Conservation (phyloP, 2,113 vertebrate genomes). For the Piprites chloris region DNA sequence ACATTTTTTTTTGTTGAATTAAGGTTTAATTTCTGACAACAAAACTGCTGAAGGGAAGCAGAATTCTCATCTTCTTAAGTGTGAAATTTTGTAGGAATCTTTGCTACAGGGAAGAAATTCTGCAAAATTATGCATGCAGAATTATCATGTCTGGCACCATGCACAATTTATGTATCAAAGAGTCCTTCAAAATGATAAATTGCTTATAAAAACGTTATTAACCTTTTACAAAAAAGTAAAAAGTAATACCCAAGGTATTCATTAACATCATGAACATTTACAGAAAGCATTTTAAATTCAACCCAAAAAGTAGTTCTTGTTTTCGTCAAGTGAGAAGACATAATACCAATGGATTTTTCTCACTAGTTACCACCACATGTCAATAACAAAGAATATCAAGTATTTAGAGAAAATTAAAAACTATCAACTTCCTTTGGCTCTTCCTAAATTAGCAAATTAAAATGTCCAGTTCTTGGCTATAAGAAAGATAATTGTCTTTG, state of each 20-base stretch:
- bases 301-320: background rate
- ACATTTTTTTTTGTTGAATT: background rate
- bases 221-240: background rate
- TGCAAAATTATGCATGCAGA: background rate
- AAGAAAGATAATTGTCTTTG: background rate
- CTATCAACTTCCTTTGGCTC: background rate
- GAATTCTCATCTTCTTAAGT: background rate
- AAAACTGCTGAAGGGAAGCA: background rate
- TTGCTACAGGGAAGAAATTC: background rate
- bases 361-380: background rate
- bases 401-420: background rate
- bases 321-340: background rate
- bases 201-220: background rate
- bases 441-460: background rate
- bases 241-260: background rate
- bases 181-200: background rate
- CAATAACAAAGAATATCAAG: background rate
- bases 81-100: background rate
- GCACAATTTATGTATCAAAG: background rate
- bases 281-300: background rate
- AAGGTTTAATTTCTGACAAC: background rate
- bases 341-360: background rate
- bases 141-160: background rate
- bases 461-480: background rate
- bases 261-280: background rate